phyloP scores from a whole-genome alignment of 2,113 vertebrate species.

The Thamnaconus septentrionalis region DNA sequence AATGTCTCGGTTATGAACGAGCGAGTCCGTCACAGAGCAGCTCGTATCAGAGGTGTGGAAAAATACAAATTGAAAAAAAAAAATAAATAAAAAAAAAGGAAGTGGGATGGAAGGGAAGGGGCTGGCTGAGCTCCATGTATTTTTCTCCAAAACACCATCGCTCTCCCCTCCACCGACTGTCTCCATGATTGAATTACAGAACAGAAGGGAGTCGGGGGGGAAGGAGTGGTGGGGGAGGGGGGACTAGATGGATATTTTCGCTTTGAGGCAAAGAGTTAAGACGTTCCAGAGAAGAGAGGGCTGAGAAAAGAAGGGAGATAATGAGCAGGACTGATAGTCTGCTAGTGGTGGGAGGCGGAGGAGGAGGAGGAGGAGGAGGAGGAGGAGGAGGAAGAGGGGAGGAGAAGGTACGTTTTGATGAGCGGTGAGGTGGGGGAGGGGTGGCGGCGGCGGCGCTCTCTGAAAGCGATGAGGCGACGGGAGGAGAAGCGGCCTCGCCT shows the following conservation, averaged over 20 bases:
- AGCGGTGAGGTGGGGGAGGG: constrained; percentile 13
- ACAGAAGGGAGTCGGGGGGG: constrained; percentile 32
- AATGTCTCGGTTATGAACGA: neutral
- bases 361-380: neutral
- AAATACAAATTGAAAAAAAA: too few species aligned
- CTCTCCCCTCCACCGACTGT: constrained; percentile 55
- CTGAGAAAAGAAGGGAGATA: too few species aligned
- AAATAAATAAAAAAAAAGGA: constrained; percentile 1
- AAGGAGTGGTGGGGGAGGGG: neutral
- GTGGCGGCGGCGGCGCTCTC: constrained; percentile 14
- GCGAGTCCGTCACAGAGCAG: too few species aligned
- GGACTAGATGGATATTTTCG: constrained; percentile 24
- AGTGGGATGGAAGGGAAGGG: constrained; percentile 32
- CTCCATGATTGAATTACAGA: constrained; percentile 72
- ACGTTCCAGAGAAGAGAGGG: constrained; percentile 13
- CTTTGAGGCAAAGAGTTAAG: constrained; percentile 30
- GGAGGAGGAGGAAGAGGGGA: neutral
- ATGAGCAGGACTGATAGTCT: too few species aligned
- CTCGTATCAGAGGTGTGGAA: too few species aligned
- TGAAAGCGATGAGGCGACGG: constrained; percentile 25
- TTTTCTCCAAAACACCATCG: constrained; percentile 61
- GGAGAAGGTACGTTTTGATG: constrained; percentile 16
- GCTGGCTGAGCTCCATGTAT: constrained; percentile 24
- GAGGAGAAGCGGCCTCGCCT: constrained; percentile 12
- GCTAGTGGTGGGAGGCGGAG: too few species aligned